Percentiles rank a stretch among this genome's conserved stretches.
These are phyloP conservation scores for Bovichtus variegatus DNA, from an alignment of 2,797 vertebrate species.

Conservation along the genomic window DNA sequence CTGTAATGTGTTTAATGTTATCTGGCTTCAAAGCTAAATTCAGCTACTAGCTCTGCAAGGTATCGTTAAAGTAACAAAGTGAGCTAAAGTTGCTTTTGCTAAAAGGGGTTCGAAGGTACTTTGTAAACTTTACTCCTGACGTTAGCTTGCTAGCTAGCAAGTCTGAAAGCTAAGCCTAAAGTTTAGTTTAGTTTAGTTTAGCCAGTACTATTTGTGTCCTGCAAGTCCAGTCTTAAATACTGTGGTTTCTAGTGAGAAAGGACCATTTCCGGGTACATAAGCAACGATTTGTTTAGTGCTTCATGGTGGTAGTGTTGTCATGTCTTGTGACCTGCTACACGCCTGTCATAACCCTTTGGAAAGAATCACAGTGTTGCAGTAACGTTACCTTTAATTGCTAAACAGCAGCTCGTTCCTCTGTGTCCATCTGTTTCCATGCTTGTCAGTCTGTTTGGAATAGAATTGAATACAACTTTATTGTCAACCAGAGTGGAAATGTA, in stretches of 20 bases:
- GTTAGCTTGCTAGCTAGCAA: conserved; percentile 62
- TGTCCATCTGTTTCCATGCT: not conserved
- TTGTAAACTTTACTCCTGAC: conserved; percentile 46
- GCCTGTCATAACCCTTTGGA: conserved; percentile 1
- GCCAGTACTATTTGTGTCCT: not conserved
- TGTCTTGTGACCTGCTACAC: conserved; percentile 49
- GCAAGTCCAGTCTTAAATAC: not conserved
- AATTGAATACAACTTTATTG: not conserved
- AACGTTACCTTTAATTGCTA: not conserved
- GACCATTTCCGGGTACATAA: fast-evolving
- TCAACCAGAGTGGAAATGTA: not conserved
- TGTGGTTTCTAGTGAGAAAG: not conserved
- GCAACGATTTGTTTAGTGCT: fast-evolving
- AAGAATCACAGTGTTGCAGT: no score
- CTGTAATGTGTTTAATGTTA: not conserved
- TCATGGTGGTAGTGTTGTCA: not conserved
- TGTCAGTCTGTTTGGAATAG: not conserved
- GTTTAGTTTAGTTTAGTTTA: conserved; percentile 20
- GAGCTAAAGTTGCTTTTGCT: not conserved
- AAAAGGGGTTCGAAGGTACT: not conserved
- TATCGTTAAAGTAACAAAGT: not conserved
- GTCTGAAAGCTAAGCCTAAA: not conserved
- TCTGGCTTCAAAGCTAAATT: not conserved
- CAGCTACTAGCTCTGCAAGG: fast-evolving
- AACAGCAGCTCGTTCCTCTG: not conserved